These are phyloP conservation scores for Solen grandis DNA, from an alignment of 1,140 invertebrate genomes.

Conservation along the genomic window DNA sequence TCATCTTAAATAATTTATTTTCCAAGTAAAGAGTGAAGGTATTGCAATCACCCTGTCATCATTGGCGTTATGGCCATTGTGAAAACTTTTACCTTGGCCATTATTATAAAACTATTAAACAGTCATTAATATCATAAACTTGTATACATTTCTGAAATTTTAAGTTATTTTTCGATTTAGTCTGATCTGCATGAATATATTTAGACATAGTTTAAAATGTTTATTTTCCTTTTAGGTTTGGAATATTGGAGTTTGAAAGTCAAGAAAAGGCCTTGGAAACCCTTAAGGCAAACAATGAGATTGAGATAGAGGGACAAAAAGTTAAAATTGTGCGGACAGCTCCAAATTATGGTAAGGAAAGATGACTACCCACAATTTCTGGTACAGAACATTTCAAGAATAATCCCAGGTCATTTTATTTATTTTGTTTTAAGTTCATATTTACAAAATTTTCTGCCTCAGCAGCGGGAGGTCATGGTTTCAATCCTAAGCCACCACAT, in stretches of 20 bases:
- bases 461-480: no score
- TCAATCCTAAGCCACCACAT: no score
- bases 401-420: no score
- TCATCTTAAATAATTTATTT: not conserved
- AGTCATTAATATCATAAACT: not conserved
- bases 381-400: no score
- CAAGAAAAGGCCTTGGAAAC: slow-evolving; percentile 17
- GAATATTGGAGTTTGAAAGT: slow-evolving; percentile 36
- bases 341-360: slow-evolving; percentile 30
- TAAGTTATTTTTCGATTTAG: not conserved
- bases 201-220: not conserved
- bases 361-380: no score
- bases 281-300: slow-evolving; percentile 22
- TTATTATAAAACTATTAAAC: not conserved
- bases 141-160: not conserved
- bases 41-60: not conserved
- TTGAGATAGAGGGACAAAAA: slow-evolving; percentile 50
- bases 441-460: no score
- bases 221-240: slow-evolving; percentile 29
- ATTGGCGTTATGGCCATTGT: not conserved
- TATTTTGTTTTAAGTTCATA: no score
- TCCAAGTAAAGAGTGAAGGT: not conserved
- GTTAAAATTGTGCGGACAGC: slow-evolving; percentile 38
- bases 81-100: not conserved
- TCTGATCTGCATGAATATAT: not conserved